A percentile compares a stretch with the other conserved stretches of the same genome.
These are phyloP conservation scores for Pandemis corylana DNA, from an alignment of 2,888 invertebrate genomes.

Conservation along the genomic window DNA sequence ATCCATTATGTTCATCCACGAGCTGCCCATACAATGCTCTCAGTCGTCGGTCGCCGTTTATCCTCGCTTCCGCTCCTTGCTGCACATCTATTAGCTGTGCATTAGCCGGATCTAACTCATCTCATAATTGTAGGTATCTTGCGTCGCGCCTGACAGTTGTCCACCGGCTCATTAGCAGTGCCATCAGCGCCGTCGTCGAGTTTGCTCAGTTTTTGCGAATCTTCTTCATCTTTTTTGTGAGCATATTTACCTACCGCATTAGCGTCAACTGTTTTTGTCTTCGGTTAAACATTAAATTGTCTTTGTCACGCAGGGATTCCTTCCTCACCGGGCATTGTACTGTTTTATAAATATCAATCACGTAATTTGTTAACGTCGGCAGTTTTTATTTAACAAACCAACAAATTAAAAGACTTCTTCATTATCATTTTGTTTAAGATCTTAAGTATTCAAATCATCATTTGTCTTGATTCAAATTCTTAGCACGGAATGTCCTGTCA, in stretches of 20 bases:
- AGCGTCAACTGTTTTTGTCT: conserved; percentile 18
- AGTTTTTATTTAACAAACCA: too few species aligned
- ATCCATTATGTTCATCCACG: too few species aligned
- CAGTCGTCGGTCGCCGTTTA: too few species aligned
- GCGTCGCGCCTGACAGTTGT: background rate
- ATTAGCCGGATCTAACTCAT: background rate
- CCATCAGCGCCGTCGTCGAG: background rate
- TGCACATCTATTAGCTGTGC: background rate
- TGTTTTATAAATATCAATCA: background rate
- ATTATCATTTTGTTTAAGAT: too few species aligned
- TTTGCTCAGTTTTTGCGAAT: background rate
- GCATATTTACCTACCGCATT: background rate
- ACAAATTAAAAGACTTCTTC: too few species aligned
- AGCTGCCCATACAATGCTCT: too few species aligned
- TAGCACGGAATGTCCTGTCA: background rate
- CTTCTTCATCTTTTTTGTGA: conserved; percentile 13
- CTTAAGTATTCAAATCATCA: too few species aligned
- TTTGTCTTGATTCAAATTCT: background rate
- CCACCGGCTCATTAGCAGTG: background rate
- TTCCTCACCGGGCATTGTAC: background rate
- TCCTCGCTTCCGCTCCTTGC: background rate
- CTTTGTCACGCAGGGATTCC: background rate
- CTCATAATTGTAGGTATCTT: background rate
- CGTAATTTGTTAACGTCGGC: too few species aligned
- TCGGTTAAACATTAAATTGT: conserved; percentile 5